Evolutionary conservation across 1,140 invertebrate genomes (phyloP), one percentile per base, ranked within the genome.

Genomic region (Eufriesea mexicana): DNA sequence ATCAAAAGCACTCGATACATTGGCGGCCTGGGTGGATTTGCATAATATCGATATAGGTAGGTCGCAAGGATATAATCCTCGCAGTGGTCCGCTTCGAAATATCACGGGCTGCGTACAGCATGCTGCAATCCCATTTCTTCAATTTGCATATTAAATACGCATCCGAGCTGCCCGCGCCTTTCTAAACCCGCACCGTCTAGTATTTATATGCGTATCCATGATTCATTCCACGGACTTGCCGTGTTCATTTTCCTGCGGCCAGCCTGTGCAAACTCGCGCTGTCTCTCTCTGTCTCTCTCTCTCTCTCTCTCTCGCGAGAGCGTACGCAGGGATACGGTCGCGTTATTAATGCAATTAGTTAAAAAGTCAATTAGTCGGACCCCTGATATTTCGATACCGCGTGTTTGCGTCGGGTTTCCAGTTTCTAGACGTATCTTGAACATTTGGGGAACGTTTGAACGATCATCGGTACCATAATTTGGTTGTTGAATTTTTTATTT

Each of bases 141-240:
- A 91, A 91, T 91, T 90, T 91, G 85, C 90, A 91, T 91, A 89
- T 90, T 91, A 91, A 91, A 91, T 88, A 90, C 89, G 84, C 79
- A 83, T 84, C 84, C 78, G 77, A 84, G 76, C 49, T 72, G 25
- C n/a, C 79, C 71, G 71, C 67, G 79, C 55, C 72, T 81, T 83
- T 84, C 74, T 82, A 86, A 86, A 78, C 74, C 84, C 64, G 54
- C 1, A 12, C 61, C 59, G 47, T 67, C 59, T 83, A 77, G 74
- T 87, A 86, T 84, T 86, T 87, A 79, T 87, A 86, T 76, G 86
- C 71, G 67, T 87, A 87, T 87, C 85, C 64, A 78, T 83, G 71
- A 86, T 87, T 86, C 85, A 86, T 84, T 82, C 79, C 61, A 75
- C 18, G 75, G 71, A 86, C 81, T 78, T 66, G 45, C 76, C 54